These are phyloP conservation scores for Craniophora ligustri DNA, from an alignment of 2,888 invertebrate species.

Conservation along the genomic window DNA sequence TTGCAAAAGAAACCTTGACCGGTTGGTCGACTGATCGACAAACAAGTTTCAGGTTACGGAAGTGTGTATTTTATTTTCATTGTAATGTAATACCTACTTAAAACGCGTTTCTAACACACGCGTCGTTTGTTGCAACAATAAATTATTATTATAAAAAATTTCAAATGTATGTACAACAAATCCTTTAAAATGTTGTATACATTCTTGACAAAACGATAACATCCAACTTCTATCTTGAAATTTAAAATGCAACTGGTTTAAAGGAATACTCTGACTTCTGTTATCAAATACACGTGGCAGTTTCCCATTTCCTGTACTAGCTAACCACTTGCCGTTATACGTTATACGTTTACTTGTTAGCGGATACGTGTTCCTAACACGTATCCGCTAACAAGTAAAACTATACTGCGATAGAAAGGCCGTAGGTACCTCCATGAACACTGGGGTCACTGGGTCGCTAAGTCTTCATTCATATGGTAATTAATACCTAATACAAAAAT, in stretches of 20 bases:
- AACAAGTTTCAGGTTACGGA: conserved; percentile 53
- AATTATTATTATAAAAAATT: too few relatives aligned
- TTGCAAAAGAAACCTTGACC: conserved; percentile 59
- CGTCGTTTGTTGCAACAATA: too few relatives aligned
- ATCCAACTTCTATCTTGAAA: conserved; percentile 25
- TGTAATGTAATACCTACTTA: conserved; percentile 20
- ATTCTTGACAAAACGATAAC: conserved; percentile 7
- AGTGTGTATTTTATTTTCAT: conserved; percentile 44
- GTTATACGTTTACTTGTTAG: too few relatives aligned
- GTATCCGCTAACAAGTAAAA: conserved; percentile 70
- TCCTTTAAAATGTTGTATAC: too few relatives aligned
- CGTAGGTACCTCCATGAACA: conserved; percentile 46
- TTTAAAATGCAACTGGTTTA: conserved; percentile 19
- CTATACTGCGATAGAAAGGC: conserved; percentile 69
- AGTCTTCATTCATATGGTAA: conserved; percentile 56
- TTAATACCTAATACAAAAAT: conserved; percentile 46
- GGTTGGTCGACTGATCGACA: conserved; percentile 48
- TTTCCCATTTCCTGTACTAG: conserved; percentile 63
- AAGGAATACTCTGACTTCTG: conserved; percentile 29
- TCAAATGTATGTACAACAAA: too few relatives aligned
- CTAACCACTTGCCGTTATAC: conserved; percentile 54
- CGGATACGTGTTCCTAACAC: too few relatives aligned
- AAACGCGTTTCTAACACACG: conserved; percentile 16
- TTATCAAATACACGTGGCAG: conserved; percentile 33
- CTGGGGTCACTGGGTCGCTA: conserved; percentile 67